These are phyloP conservation scores for Numenius arquata DNA, from an alignment of 2,113 vertebrate species.

Conservation along the genomic window DNA sequence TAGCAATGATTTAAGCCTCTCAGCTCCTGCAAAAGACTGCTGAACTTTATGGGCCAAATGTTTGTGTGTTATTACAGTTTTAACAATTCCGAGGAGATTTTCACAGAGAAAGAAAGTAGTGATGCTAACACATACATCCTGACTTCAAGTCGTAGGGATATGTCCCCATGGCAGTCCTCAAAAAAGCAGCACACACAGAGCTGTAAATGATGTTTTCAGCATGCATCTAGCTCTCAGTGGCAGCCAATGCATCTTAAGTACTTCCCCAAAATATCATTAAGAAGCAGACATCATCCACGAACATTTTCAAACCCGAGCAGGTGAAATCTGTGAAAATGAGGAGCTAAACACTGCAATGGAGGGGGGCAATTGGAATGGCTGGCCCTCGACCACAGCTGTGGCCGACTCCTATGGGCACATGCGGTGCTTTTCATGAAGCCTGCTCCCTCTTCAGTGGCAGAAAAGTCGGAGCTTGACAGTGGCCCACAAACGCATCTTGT, in stretches of 20 bases:
- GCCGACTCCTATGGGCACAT: fast-evolving
- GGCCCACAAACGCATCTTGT: fast-evolving
- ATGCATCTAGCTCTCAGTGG: background rate
- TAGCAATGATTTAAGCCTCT: background rate
- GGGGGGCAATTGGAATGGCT: fast-evolving
- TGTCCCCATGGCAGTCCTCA: no score
- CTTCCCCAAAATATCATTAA: background rate
- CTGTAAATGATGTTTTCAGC: background rate
- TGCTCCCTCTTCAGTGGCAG: fast-evolving
- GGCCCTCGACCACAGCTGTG: background rate
- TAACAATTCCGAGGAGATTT: background rate
- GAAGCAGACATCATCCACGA: no score
- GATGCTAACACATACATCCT: background rate
- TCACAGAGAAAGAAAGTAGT: background rate
- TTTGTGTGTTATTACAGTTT: background rate
- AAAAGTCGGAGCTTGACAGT: fast-evolving
- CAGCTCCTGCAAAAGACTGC: background rate
- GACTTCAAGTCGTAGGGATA: background rate
- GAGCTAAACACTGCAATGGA: fast-evolving
- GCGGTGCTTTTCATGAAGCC: fast-evolving
- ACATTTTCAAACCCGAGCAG: background rate
- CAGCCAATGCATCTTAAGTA: background rate
- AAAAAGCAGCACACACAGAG: background rate
- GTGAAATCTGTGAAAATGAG: background rate
- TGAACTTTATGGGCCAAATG: background rate